A percentile compares a stretch with the other conserved stretches of the same genome.
These are phyloP conservation scores for Homarus gammarus DNA, from an alignment of 2,888 invertebrate species.

Conservation along the genomic window DNA sequence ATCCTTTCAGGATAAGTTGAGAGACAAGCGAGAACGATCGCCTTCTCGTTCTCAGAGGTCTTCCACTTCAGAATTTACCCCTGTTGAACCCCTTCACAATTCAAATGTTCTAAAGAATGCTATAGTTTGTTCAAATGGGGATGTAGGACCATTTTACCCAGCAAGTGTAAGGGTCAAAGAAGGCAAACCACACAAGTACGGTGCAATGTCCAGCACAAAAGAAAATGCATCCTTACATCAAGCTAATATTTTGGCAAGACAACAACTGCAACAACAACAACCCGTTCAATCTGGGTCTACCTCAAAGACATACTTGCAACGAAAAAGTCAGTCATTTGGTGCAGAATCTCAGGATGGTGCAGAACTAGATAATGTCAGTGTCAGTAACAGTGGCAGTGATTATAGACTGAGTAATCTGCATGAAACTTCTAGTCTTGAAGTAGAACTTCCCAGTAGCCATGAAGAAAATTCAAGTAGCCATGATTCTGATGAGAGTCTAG, in stretches of 20 bases:
- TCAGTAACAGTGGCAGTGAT: constrained; percentile 61
- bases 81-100: background rate
- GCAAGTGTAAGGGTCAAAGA: constrained; percentile 37
- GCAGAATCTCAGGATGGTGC: constrained; percentile 59
- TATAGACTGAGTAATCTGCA: constrained; percentile 56
- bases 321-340: constrained; percentile 59
- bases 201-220: constrained; percentile 63
- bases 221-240: constrained; percentile 60
- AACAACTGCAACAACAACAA: constrained; percentile 25
- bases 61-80: constrained; percentile 51
- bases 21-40: constrained; percentile 39
- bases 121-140: constrained; percentile 44
- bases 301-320: constrained; percentile 45
- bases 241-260: constrained; percentile 29
- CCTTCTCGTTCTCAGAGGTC: constrained; percentile 50
- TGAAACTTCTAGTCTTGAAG: constrained; percentile 71
- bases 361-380: constrained; percentile 50
- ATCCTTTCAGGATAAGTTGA: constrained; percentile 52
- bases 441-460: constrained; percentile 71
- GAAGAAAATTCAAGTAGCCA: constrained; percentile 69
- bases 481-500: constrained; percentile 66
- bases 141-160: constrained; percentile 11
- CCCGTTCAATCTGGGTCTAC: constrained; percentile 36
- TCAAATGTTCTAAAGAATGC: background rate
- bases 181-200: constrained; percentile 35